A percentile compares a stretch with the other conserved stretches of the same genome.
Evolutionary conservation across 2,797 vertebrate genomes (phyloP).

Genomic region (Pseudochromis fuscus): DNA sequence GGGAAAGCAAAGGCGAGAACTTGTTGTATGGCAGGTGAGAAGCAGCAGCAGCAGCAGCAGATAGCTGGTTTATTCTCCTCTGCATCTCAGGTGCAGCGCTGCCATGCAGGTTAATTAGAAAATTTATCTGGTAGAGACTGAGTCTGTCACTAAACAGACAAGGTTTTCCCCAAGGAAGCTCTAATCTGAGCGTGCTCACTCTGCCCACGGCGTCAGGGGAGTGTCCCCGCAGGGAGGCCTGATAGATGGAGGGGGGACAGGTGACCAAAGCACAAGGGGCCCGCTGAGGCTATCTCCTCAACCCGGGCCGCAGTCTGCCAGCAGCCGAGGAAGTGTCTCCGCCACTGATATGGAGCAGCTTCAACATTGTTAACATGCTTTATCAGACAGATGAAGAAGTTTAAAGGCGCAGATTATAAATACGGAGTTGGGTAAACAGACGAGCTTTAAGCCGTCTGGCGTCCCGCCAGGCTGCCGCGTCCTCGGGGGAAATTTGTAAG

Average conservation of each 20-base stretch:
- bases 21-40: conserved; percentile 44
- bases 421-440: conserved; percentile 20
- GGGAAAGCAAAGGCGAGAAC: conserved; percentile 25
- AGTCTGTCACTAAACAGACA: conserved; percentile 81
- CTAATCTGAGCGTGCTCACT: conserved; percentile 87
- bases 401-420: conserved; percentile 37
- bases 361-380: conserved; percentile 44
- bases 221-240: conserved; percentile 45
- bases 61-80: conserved; percentile 81
- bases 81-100: conserved; percentile 75
- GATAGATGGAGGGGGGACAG: conserved; percentile 52
- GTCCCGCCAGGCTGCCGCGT: conserved; percentile 10
- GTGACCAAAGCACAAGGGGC: conserved; percentile 47
- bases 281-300: conserved; percentile 59
- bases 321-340: conserved; percentile 16
- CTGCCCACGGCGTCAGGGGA: conserved; percentile 77
- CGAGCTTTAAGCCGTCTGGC: conserved; percentile 43
- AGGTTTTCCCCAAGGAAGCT: conserved; percentile 84
- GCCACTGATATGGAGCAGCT: conserved; percentile 44
- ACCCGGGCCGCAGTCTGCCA: conserved; percentile 40
- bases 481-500: conserved; percentile 31
- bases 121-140: conserved; percentile 90
- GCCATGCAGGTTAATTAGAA: conserved; percentile 94
- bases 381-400: conserved; percentile 51
- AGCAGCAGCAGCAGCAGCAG: conserved; percentile 39